Conservation (phyloP, 2,888 invertebrate genomes). For the Eudemis profundana region DNA sequence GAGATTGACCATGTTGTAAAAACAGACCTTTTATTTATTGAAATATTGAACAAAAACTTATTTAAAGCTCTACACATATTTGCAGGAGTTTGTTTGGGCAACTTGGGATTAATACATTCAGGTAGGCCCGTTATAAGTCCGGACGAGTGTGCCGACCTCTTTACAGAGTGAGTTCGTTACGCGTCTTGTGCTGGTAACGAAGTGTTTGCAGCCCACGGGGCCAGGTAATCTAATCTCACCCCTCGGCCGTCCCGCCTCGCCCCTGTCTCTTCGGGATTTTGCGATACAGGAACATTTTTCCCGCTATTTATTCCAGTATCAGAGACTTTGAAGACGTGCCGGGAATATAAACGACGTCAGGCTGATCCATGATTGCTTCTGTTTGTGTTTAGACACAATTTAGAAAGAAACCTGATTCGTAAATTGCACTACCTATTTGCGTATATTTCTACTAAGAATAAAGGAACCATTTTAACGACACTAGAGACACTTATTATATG, state of each 20-base stretch:
- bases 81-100: slow-evolving; percentile 13
- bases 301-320: slow-evolving; percentile 78
- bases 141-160: slow-evolving; percentile 46
- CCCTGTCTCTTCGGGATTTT: slow-evolving; percentile 39
- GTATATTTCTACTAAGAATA: not conserved
- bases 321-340: slow-evolving; percentile 62
- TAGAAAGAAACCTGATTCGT: not conserved
- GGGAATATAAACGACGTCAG: slow-evolving; percentile 49
- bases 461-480: no score
- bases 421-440: not conserved
- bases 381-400: slow-evolving; percentile 6
- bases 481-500: no score
- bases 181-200: slow-evolving; percentile 68
- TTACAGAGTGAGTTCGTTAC: slow-evolving; percentile 62
- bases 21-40: no score
- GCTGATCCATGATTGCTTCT: slow-evolving; percentile 38
- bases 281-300: slow-evolving; percentile 67
- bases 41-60: not conserved
- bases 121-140: slow-evolving; percentile 19
- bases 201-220: slow-evolving; percentile 80
- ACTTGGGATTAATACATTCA: slow-evolving; percentile 1
- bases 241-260: slow-evolving; percentile 46
- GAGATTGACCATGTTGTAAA: no score
- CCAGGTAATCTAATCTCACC: slow-evolving; percentile 78
- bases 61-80: not conserved